These are phyloP conservation scores for Brenthis daphne DNA, from an alignment of 2,888 invertebrate species.

Conservation along the genomic window DNA sequence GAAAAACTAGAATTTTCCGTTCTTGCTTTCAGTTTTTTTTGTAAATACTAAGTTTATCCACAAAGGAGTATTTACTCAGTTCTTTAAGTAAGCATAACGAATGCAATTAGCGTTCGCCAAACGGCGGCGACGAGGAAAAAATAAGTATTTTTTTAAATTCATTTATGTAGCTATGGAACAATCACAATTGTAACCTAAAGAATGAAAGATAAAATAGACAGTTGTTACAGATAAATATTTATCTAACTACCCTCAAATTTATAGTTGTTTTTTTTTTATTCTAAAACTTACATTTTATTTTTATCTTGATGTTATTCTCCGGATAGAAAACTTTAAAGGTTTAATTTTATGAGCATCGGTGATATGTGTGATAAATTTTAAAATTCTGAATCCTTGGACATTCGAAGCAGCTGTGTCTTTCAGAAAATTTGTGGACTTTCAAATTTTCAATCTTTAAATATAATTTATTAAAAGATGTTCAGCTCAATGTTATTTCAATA, in stretches of 20 bases:
- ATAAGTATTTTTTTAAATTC: constrained; percentile 20
- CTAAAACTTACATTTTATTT: too few species aligned
- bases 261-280: too few species aligned
- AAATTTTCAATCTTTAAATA: constrained; percentile 7
- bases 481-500: too few species aligned
- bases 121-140: constrained; percentile 27
- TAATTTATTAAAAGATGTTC: too few species aligned
- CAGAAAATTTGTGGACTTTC: constrained; percentile 17
- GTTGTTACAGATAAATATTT: not conserved
- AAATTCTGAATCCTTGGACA: not conserved
- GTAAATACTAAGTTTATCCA: constrained; percentile 33
- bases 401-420: constrained; percentile 26
- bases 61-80: constrained; percentile 34
- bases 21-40: constrained; percentile 19
- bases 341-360: too few species aligned
- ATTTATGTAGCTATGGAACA: constrained; percentile 1
- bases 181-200: not conserved
- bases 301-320: too few species aligned
- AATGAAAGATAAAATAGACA: not conserved
- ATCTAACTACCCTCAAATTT: too few species aligned
- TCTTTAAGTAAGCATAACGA: constrained; percentile 38
- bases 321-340: too few species aligned
- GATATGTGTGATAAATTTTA: not conserved
- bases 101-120: constrained; percentile 36
- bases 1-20: constrained; percentile 10